Conservation (phyloP, 2,113 vertebrate genomes). For the Pygoscelis adeliae region DNA sequence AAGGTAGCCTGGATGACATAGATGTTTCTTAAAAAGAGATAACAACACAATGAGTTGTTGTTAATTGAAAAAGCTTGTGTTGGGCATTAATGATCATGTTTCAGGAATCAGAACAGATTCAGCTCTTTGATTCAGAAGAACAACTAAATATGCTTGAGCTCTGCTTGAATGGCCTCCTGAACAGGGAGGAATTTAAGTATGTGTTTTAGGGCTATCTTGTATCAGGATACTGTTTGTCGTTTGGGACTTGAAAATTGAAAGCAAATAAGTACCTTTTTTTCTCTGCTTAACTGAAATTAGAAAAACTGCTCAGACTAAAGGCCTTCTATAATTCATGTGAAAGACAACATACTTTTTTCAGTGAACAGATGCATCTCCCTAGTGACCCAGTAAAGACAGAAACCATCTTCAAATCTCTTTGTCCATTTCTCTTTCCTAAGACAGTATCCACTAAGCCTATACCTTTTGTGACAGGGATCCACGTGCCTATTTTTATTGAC, state of each 20-base stretch:
- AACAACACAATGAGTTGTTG: not conserved
- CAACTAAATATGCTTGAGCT: not conserved
- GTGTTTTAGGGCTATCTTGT: not conserved
- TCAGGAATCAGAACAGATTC: not conserved
- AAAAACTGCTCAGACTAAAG: not conserved
- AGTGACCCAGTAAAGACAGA: not conserved
- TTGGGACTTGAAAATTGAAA: not conserved
- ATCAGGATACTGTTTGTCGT: not conserved
- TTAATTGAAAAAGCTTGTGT: slow-evolving; percentile 8
- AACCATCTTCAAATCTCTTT: not conserved
- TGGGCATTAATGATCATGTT: not conserved
- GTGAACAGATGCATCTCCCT: not conserved
- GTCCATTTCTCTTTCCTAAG: not conserved
- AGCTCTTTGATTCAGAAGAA: not conserved
- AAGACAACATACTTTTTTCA: not conserved
- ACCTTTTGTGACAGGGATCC: not conserved
- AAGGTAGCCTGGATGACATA: not conserved
- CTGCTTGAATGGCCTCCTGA: not conserved
- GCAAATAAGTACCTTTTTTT: not conserved
- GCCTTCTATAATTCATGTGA: not conserved
- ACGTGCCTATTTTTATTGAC: not conserved
- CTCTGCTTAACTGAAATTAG: not conserved
- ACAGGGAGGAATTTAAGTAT: not conserved
- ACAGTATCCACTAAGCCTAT: not conserved
- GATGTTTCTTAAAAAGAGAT: not conserved